Base-by-base conservation (phyloP, 2,888 invertebrate genomes). In the Dermolepida albohirtum region DNA sequence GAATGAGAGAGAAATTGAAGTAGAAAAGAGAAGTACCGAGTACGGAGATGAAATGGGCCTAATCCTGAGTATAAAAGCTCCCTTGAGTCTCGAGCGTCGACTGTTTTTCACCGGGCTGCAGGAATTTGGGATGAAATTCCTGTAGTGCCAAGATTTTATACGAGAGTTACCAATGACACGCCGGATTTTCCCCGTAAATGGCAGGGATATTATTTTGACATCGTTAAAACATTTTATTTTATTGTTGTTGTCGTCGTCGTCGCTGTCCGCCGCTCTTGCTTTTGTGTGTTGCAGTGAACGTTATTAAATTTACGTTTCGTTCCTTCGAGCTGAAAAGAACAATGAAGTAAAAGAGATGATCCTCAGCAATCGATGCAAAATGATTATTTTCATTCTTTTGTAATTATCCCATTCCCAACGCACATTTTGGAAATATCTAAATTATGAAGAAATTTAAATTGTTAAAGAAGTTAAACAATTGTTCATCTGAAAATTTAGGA, bases 221-320 rank as follows among this genome's bases (percentile, higher is more conserved):
- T 75, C 76, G 75, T 78, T 77, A 77, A 77, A 77, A 76, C 72
- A 77, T 76, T 76, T 77, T 75, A 70, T 72, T 77, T 76, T 75
- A 75, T 76, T 73, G 71, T 55, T 55, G 66, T 34, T 34, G 47
- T 66, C 66, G 22, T n/a, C n/a, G 59, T 69, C 69, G 57, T 64
- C 66, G 59, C 47, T 62, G 59, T 62, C 59, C 47, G 59, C 44
- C 47, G 59, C 59, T 62, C 12, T 16, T 47, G n/a, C 47, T 47
- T 62, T 34, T 29, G 47, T 47, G 47, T 47, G 47, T 16, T 47
- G 47, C 47, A 34, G 16, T 41, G 50, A 52, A 57, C 57, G 59
- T 66, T 66, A 66, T 66, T 66, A 66, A 57, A 66, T 66, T 49
- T 66, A 66, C 59, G 22, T 22, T 22, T 22, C 22, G 47, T 66